These are phyloP conservation scores for Synodontis membranacea DNA, from an alignment of 2,113 vertebrate genomes.

Conservation along the genomic window DNA sequence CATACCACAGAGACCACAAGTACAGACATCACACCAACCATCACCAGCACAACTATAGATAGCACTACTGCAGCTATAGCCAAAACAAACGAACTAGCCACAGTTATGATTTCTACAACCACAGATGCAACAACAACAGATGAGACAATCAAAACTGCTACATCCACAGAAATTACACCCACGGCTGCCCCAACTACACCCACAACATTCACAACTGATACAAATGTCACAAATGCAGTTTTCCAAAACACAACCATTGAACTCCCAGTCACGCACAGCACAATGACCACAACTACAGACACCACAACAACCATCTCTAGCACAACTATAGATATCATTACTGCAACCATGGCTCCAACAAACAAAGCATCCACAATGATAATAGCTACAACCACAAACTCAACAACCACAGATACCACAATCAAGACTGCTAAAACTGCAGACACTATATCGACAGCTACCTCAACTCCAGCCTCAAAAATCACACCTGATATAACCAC, in stretches of 20 bases:
- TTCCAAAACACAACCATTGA: not conserved
- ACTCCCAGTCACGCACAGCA: not conserved
- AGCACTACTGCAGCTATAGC: not conserved
- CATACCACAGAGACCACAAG: not conserved
- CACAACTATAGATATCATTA: not conserved
- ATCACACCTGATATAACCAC: not conserved
- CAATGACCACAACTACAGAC: not conserved
- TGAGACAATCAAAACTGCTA: not conserved
- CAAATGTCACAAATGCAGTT: not conserved
- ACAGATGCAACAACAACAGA: not conserved
- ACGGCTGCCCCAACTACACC: not conserved
- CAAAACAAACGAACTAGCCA: not conserved
- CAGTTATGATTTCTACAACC: not conserved
- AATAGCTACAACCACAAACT: not conserved
- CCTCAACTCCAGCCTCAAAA: not conserved
- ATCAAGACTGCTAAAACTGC: not conserved
- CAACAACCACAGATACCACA: not conserved
- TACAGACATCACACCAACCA: not conserved
- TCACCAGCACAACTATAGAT: not conserved
- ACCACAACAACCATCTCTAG: not conserved
- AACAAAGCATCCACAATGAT: not conserved
- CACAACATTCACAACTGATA: not conserved
- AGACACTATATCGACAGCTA: not conserved
- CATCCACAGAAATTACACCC: not conserved
- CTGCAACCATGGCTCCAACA: not conserved